Base-by-base conservation (phyloP, 1,140 invertebrate species). In the Heliconius hermathena region DNA sequence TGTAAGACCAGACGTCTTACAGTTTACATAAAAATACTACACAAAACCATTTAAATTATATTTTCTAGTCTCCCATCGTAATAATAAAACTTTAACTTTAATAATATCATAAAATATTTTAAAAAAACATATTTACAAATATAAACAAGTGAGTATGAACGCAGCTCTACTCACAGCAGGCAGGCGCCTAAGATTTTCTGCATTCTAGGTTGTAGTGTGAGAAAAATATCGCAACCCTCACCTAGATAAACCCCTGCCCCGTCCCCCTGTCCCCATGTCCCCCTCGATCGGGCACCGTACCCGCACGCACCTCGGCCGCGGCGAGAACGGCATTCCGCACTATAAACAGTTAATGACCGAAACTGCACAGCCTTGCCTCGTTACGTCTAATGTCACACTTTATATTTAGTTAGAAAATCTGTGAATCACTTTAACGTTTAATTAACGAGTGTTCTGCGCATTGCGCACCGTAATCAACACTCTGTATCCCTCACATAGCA, bases 151-250 rank as follows among this genome's bases (percentile, higher is more conserved):
- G 8, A 22, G 20, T 85, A 72, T 83, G 66, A 1, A 81, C 81
- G n/a, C 18, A 41, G 29, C 80, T 75, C 82, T 66, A 84, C 71
- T 38, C 79, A 3, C 80, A 82, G 79, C 82, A 75, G 80, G 83
- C 75, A 82, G 87, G 83, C 88, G 84, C 87, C 79, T 83, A 80
- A 82, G 74, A 81, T 73, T 80, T 82, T 76, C 80, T 78, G 76
- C 79, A 78, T 78, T 85, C 79, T 87, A 81, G 78, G 80, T 79
- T 85, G 78, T 88, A 90, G 89, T 91, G 90, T 92, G 89, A 92
- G 90, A 92, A 92, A 92, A 90, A 91, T 92, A 83, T 88, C 78
- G 84, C 90, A 92, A 85, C 90, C 90, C 89, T 92, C 88, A 92
- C 90, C 90, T 90, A 92, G 81, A 86, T 90, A 83, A 16, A 6